These are phyloP conservation scores for Hiodon alosoides DNA, from an alignment of 2,113 vertebrate species.

Conservation along the genomic window DNA sequence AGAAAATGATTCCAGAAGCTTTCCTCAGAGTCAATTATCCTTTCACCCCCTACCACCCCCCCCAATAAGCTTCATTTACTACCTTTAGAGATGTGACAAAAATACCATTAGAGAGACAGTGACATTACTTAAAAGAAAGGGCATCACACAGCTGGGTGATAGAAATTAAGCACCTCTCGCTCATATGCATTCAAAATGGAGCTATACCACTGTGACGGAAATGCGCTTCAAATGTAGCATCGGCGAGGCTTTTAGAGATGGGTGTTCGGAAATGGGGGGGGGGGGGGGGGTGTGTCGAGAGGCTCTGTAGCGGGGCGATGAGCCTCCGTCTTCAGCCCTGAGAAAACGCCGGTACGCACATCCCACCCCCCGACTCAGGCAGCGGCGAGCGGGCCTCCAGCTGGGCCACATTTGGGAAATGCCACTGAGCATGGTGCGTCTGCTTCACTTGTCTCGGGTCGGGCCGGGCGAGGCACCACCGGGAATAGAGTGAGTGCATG, in stretches of 20 bases:
- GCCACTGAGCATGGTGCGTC: slow-evolving; percentile 79
- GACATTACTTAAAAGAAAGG: slow-evolving; percentile 83
- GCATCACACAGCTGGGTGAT: slow-evolving; percentile 81
- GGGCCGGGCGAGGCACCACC: slow-evolving; percentile 55
- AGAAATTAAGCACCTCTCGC: slow-evolving; percentile 78
- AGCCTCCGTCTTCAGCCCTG: slow-evolving; percentile 61
- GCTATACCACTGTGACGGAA: slow-evolving; percentile 73
- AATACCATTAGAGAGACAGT: slow-evolving; percentile 79
- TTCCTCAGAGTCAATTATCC: slow-evolving; percentile 82
- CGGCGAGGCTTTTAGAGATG: slow-evolving; percentile 74
- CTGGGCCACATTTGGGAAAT: slow-evolving; percentile 85
- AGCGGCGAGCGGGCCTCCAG: slow-evolving; percentile 77
- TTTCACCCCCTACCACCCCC: slow-evolving; percentile 22
- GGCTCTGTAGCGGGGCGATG: slow-evolving; percentile 30
- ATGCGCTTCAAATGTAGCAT: slow-evolving; percentile 72
- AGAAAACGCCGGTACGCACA: not conserved
- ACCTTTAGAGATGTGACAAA: slow-evolving; percentile 82
- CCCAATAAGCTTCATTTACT: slow-evolving; percentile 83
- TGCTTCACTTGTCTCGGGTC: slow-evolving; percentile 72
- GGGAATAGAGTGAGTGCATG: slow-evolving; percentile 59
- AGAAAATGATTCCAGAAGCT: slow-evolving; percentile 77
- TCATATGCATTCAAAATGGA: slow-evolving; percentile 78
- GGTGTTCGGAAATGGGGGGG: slow-evolving; percentile 48
- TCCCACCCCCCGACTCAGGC: slow-evolving; percentile 61
- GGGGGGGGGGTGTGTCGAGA: slow-evolving; percentile 34